A percentile compares a stretch with the other conserved stretches of the same genome.
phyloP scores from a whole-genome alignment of 1,140 invertebrate genomes.

The Teleopsis dalmanni region DNA sequence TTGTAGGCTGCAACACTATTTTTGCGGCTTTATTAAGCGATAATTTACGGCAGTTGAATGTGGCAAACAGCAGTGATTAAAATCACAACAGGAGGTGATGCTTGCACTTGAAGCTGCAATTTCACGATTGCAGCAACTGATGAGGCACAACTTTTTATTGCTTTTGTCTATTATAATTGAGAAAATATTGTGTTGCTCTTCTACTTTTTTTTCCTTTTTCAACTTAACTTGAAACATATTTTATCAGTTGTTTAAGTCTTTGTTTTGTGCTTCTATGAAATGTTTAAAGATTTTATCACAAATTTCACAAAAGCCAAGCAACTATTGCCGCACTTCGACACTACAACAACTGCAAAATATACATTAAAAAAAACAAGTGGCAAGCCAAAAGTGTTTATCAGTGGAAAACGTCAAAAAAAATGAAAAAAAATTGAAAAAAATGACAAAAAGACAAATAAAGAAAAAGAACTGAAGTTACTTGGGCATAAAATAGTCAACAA shows the following conservation, averaged over 20 bases:
- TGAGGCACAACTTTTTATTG: too few species aligned
- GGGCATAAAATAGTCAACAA: too few species aligned
- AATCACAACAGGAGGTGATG: background rate
- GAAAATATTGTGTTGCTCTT: background rate
- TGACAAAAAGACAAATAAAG: background rate
- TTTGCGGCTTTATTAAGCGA: constrained; percentile 7
- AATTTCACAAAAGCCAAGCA: too few species aligned
- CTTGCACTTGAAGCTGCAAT: background rate
- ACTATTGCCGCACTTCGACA: too few species aligned
- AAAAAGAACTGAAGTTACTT: too few species aligned
- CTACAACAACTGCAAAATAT: too few species aligned
- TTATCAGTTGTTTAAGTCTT: background rate
- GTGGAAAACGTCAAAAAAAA: background rate
- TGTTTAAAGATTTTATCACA: too few species aligned
- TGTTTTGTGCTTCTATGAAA: background rate
- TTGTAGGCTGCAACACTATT: background rate
- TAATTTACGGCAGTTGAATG: constrained; percentile 7
- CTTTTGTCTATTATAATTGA: background rate
- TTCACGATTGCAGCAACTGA: background rate
- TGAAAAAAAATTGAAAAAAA: background rate
- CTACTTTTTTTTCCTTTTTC: background rate
- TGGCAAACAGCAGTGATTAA: constrained; percentile 4
- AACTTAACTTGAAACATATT: background rate
- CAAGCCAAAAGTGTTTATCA: too few species aligned
- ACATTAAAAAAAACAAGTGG: too few species aligned